Conservation (phyloP, 1,140 invertebrate genomes). For the Neuroterus valhalla region DNA sequence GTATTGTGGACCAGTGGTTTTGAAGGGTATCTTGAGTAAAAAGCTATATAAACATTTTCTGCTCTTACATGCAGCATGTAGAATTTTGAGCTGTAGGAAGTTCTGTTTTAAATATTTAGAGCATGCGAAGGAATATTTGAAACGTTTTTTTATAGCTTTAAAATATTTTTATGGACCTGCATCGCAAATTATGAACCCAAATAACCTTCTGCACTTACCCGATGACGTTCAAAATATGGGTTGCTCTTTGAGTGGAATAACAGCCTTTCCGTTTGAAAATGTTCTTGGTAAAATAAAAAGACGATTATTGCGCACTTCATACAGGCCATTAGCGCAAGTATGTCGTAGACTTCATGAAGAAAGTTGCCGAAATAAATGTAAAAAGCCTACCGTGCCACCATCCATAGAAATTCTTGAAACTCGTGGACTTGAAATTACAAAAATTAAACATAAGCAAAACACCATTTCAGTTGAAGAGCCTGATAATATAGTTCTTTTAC, state of each 20-base stretch:
- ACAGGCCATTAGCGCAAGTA: neutral
- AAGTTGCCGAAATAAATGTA: neutral
- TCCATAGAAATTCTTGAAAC: neutral
- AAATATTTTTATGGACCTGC: neutral
- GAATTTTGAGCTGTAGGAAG: neutral
- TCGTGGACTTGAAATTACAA: neutral
- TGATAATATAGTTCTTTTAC: neutral
- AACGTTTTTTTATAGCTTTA: neutral
- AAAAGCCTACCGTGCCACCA: neutral
- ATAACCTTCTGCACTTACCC: neutral
- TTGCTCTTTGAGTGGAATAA: neutral
- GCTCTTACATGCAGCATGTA: neutral
- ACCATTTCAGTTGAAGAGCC: neutral
- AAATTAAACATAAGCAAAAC: too few species aligned
- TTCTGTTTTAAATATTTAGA: neutral
- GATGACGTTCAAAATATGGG: neutral
- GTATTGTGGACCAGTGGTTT: neutral
- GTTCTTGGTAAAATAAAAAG: neutral
- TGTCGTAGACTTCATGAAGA: neutral
- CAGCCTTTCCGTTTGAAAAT: conserved; percentile 1
- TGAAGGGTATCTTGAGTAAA: neutral
- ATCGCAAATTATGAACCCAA: neutral
- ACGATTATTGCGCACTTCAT: neutral
- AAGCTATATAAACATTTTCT: conserved; percentile 1
- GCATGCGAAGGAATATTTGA: neutral